phyloP scores from a whole-genome alignment of 2,113 vertebrate species.

The Aldabrachelys gigantea region DNA sequence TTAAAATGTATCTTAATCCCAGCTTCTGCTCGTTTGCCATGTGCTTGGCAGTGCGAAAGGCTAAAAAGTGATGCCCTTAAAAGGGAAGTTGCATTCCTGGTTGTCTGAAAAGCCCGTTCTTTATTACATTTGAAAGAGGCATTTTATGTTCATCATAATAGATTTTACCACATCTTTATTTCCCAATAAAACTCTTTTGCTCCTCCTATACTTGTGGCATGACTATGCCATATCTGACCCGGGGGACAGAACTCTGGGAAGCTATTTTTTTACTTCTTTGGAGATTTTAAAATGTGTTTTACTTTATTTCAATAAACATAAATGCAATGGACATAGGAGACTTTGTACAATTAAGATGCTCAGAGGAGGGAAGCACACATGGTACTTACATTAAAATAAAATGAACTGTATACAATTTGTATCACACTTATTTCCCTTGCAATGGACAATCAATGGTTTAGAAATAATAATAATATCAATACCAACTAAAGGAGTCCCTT shows the following conservation, averaged over 20 bases:
- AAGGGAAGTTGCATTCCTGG: slow-evolving; percentile 44
- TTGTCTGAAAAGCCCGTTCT: slow-evolving; percentile 60
- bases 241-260: slow-evolving; percentile 38
- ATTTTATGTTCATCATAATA: slow-evolving; percentile 65
- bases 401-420: background rate
- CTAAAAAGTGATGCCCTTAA: slow-evolving; percentile 55
- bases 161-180: slow-evolving; percentile 64
- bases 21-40: slow-evolving; percentile 62
- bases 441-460: slow-evolving; percentile 43
- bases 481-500: slow-evolving; percentile 28
- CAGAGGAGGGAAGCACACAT: slow-evolving; percentile 16
- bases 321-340: background rate
- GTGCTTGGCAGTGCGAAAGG: slow-evolving; percentile 59
- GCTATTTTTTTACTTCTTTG: background rate
- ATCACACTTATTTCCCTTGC: background rate
- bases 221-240: slow-evolving; percentile 54
- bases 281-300: slow-evolving; percentile 3
- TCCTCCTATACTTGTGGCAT: slow-evolving; percentile 40
- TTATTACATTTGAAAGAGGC: slow-evolving; percentile 64
- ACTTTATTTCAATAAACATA: background rate
- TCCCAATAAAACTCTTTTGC: slow-evolving; percentile 48
- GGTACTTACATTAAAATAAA: background rate
- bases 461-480: slow-evolving; percentile 18
- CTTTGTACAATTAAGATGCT: slow-evolving; percentile 18
- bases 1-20: slow-evolving; percentile 75